Conservation (phyloP, 2,888 invertebrate species). For the Sesia bembeciformis region DNA sequence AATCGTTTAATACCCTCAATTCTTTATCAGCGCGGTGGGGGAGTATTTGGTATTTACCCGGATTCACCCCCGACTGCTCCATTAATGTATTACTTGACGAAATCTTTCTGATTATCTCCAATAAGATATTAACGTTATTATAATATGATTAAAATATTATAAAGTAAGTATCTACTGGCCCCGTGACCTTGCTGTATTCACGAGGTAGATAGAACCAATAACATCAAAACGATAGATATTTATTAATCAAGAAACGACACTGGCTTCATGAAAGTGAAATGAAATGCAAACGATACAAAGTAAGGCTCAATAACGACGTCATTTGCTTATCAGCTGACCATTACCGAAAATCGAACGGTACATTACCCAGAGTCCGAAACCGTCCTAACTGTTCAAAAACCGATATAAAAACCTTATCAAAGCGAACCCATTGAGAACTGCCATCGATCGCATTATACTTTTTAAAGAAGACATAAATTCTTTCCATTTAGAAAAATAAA, state of each 20-base stretch:
- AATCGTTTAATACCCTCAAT: constrained; percentile 75
- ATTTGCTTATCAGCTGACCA: constrained; percentile 74
- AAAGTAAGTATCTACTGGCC: too few relatives aligned
- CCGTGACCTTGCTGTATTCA: too few relatives aligned
- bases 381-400: constrained; percentile 37
- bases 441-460: constrained; percentile 62
- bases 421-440: constrained; percentile 52
- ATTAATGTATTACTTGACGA: constrained; percentile 60
- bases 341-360: constrained; percentile 71
- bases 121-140: constrained; percentile 8
- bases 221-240: not conserved
- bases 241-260: not conserved
- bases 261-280: constrained; percentile 20
- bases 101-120: constrained; percentile 52
- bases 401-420: constrained; percentile 69
- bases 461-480: constrained; percentile 66
- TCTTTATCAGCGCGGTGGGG: constrained; percentile 65
- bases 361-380: constrained; percentile 67
- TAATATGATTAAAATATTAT: not conserved
- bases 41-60: constrained; percentile 37
- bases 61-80: constrained; percentile 36
- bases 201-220: too few relatives aligned
- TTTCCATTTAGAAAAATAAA: constrained; percentile 67
- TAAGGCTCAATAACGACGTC: constrained; percentile 66
- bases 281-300: constrained; percentile 54